These are phyloP conservation scores for Ceraclea dissimilis DNA, from an alignment of 2,888 invertebrate species.

Conservation along the genomic window DNA sequence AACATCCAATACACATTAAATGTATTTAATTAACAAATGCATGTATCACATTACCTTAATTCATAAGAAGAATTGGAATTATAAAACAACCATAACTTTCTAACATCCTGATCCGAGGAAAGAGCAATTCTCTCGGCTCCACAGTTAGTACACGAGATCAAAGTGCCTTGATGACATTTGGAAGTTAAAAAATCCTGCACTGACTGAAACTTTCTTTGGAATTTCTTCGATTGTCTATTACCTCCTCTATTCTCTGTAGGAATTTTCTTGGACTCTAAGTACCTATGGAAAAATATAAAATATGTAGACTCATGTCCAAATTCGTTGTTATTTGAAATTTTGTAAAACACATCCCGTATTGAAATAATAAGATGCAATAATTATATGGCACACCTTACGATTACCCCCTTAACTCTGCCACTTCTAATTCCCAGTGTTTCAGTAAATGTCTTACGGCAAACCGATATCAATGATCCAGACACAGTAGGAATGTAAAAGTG, in stretches of 20 bases:
- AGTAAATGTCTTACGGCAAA: constrained; percentile 17
- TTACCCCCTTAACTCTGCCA: constrained; percentile 17
- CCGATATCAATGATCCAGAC: constrained; percentile 6
- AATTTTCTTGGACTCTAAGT: constrained; percentile 17
- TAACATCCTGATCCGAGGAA: constrained; percentile 16
- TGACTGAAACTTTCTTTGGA: constrained; percentile 14
- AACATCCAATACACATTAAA: not conserved
- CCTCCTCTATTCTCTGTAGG: constrained; percentile 19
- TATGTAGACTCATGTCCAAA: no score
- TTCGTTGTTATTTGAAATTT: no score
- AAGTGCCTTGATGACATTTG: constrained; percentile 11
- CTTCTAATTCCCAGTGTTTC: constrained; percentile 13
- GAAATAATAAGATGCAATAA: no score
- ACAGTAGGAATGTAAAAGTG: constrained; percentile 12
- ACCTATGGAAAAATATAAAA: constrained; percentile 11
- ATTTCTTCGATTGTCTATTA: constrained; percentile 17
- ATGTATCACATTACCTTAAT: constrained; percentile 10
- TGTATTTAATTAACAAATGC: no score
- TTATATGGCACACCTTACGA: constrained; percentile 15
- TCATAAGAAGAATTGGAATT: constrained; percentile 13
- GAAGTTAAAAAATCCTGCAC: constrained; percentile 9
- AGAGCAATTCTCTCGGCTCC: constrained; percentile 11
- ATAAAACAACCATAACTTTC: constrained; percentile 17
- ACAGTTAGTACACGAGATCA: constrained; percentile 8
- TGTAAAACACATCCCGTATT: no score